These are phyloP conservation scores for Leiothrix lutea DNA, from an alignment of 2,113 vertebrate genomes.

Conservation along the genomic window DNA sequence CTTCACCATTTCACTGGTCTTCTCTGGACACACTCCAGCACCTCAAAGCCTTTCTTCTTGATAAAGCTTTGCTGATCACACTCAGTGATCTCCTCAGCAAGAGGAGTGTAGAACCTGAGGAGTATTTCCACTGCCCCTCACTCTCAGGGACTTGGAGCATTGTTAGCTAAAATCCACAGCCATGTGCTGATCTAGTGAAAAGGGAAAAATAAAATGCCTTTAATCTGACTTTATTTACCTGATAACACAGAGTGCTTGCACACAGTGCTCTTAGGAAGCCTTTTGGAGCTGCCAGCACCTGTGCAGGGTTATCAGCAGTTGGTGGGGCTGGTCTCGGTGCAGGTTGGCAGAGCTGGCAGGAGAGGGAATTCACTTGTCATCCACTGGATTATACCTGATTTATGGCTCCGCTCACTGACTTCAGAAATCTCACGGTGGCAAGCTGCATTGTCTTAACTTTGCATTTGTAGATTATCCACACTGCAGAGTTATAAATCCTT, in stretches of 20 bases:
- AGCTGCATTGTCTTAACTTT: conserved; percentile 46
- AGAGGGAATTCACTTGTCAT: background rate
- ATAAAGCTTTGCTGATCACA: background rate
- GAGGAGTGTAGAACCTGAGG: background rate
- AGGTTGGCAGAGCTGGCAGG: background rate
- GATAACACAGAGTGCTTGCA: background rate
- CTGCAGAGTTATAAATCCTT: conserved; percentile 63
- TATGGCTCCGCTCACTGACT: background rate
- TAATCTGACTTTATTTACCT: background rate
- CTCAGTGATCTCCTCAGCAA: background rate
- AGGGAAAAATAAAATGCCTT: background rate
- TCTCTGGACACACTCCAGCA: background rate
- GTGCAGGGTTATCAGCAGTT: background rate
- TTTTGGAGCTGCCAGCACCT: background rate
- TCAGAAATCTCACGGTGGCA: background rate
- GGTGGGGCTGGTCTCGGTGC: background rate
- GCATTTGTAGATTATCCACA: conserved; percentile 47
- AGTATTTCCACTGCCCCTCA: background rate
- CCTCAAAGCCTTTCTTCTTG: background rate
- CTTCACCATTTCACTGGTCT: background rate
- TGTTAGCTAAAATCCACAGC: background rate
- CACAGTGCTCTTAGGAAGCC: rapidly evolving
- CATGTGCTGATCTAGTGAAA: background rate
- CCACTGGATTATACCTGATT: background rate
- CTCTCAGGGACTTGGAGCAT: background rate